Evolutionary conservation across 1,140 invertebrate species (phyloP).

Genomic region (Heliconius hewitsoni): DNA sequence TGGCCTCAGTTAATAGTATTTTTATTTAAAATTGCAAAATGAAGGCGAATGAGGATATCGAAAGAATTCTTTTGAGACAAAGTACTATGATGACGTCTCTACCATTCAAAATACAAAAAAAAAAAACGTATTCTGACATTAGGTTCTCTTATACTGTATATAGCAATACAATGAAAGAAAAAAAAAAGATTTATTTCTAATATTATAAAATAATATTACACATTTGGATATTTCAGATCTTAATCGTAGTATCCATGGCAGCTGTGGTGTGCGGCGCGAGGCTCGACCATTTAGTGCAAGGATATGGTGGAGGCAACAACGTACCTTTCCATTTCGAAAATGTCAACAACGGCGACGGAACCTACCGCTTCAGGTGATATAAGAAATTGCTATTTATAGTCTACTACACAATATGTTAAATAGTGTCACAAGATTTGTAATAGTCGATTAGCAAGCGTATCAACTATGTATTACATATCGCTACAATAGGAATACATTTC

Average conservation of each 20-base stretch:
- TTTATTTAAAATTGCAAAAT: too few relatives aligned
- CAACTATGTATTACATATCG: too few relatives aligned
- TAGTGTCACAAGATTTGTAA: not conserved
- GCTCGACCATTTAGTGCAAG: slow-evolving; percentile 63
- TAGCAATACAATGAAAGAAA: too few relatives aligned
- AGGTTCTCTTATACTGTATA: too few relatives aligned
- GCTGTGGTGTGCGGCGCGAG: slow-evolving; percentile 52
- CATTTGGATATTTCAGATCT: slow-evolving; percentile 41
- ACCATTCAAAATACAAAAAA: too few relatives aligned
- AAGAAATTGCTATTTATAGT: slow-evolving; percentile 21
- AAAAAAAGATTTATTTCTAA: not conserved
- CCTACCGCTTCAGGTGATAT: slow-evolving; percentile 64
- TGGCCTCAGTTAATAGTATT: too few relatives aligned
- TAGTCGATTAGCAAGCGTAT: not conserved
- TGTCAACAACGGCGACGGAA: slow-evolving; percentile 72
- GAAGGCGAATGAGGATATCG: too few relatives aligned
- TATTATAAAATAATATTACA: not conserved
- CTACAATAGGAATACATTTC: too few relatives aligned
- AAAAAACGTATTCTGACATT: too few relatives aligned
- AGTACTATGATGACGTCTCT: too few relatives aligned
- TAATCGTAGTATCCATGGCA: slow-evolving; percentile 44
- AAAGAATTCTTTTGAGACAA: too few relatives aligned
- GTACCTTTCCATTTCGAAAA: slow-evolving; percentile 65
- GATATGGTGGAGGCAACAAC: slow-evolving; percentile 50
- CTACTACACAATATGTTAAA: not conserved